Base-by-base conservation (phyloP, 2,888 invertebrate genomes). In the Limnephilus rhombicus region DNA sequence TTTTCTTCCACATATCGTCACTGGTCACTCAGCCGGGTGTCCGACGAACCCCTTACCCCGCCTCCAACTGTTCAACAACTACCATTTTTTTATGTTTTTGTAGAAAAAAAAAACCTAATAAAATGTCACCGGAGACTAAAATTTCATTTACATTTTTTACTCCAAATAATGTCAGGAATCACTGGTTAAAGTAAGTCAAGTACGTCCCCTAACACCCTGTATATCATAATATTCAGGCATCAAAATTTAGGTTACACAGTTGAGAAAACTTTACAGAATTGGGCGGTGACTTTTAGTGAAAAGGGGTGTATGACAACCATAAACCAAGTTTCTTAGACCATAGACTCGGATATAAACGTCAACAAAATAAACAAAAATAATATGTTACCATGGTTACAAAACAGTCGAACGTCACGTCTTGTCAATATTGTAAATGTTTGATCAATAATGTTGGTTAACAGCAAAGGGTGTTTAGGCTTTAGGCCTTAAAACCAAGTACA, bases 361-460 rank as follows among this genome's bases (percentile, higher is more conserved):
- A 68, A 68, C 53, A 18, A 68, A 68, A 68, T 24, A 83, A 83
- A 37, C 24, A 83, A 34, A 45, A 12, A 45, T 45, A 45, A 15
- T 9, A 2, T 15, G 91, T 91, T 53, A 34, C 88, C 88, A 13
- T 91, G 81, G 86, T 86, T 80, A 88, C 91, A n/a, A 82, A 90
- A 90, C 90, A 90, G 49, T 82, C 45, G 29, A 90, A 81, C 15
- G 90, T 90, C 90, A 90, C 41, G 45, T 31, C 31, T 85, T 45
- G 37, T 29, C n/a, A 41, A 29, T 85, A 18, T 86, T 24, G 24
- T 80, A 29, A n/a, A 53, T n/a, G 87, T 80, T 80, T 89, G 80
- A 80, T 89, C 88, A 89, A 80, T 89, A 89, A 80, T 80, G 29
- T 53, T 86, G 24, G 83, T 87, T 87, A 31, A 87, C 45, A 11